These are phyloP conservation scores for Ptychadena robeensis DNA, from an alignment of 2,797 vertebrate genomes.

Conservation along the genomic window DNA sequence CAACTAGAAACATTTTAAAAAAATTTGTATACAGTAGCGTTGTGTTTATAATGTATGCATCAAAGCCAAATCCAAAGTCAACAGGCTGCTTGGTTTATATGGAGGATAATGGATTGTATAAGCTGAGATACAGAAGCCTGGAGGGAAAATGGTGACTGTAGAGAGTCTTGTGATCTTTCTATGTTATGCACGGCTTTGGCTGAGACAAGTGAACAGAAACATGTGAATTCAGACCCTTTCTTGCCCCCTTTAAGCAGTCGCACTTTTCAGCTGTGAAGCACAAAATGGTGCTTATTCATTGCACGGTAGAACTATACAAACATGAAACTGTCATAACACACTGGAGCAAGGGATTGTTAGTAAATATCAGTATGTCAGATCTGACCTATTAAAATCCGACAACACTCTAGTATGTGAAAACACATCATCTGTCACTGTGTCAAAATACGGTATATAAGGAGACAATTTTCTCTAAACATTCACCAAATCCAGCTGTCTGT, in stretches of 20 bases:
- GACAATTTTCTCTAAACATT: background rate
- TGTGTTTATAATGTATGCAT: too few species aligned
- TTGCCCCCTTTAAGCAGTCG: background rate
- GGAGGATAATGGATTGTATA: too few species aligned
- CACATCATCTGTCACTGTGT: background rate
- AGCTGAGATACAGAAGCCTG: too few species aligned
- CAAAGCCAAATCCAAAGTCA: too few species aligned
- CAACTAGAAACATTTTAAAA: too few species aligned
- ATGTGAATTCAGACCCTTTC: background rate
- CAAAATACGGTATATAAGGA: background rate
- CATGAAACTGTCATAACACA: background rate
- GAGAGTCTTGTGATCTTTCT: too few species aligned
- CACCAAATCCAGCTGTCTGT: background rate
- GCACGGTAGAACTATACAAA: background rate
- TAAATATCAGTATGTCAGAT: background rate
- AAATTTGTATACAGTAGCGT: too few species aligned
- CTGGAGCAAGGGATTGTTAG: background rate
- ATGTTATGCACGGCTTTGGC: too few species aligned
- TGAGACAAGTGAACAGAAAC: background rate
- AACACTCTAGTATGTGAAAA: background rate
- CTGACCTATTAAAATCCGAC: background rate
- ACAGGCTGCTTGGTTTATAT: too few species aligned
- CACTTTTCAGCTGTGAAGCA: background rate
- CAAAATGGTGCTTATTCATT: background rate
- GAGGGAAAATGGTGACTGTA: too few species aligned